Evolutionary conservation across 1,140 invertebrate species (phyloP).

Genomic region (Acromyrmex heyeri): DNA sequence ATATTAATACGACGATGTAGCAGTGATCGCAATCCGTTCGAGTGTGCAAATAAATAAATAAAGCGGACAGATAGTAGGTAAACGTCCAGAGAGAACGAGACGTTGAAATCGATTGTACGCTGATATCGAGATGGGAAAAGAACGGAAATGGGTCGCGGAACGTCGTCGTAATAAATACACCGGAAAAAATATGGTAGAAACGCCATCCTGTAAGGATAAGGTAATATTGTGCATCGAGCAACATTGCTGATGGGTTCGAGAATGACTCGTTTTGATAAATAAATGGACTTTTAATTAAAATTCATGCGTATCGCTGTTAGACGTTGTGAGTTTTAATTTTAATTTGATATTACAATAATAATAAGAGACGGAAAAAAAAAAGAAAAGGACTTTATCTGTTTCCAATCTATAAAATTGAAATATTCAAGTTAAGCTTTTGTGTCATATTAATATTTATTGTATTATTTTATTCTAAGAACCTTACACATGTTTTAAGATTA

Average conservation of each 20-base stretch:
- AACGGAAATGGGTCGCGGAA: constrained; percentile 42
- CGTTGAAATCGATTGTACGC: constrained; percentile 54
- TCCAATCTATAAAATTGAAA: not conserved
- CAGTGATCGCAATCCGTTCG: constrained; percentile 54
- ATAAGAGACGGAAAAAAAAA: too few relatives aligned
- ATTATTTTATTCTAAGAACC: not conserved
- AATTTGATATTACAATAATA: constrained; percentile 30
- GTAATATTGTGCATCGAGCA: constrained; percentile 12
- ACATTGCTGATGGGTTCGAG: not conserved
- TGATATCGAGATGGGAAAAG: constrained; percentile 25
- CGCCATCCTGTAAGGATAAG: constrained; percentile 6
- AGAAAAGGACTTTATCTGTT: not conserved
- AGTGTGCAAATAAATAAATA: constrained; percentile 61
- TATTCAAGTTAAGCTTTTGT: not conserved
- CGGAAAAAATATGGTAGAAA: constrained; percentile 17
- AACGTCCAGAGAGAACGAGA: constrained; percentile 45
- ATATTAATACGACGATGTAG: constrained; percentile 51
- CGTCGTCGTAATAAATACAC: constrained; percentile 50
- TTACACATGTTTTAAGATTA: not conserved
- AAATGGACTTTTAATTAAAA: constrained; percentile 51
- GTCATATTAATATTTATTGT: not conserved
- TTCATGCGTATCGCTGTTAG: constrained; percentile 18
- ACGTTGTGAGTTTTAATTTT: constrained; percentile 3
- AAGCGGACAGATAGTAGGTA: constrained; percentile 40
- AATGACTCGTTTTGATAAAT: constrained; percentile 17